Base-by-base conservation (phyloP, 2,797 vertebrate species). In the Coreius guichenoti region DNA sequence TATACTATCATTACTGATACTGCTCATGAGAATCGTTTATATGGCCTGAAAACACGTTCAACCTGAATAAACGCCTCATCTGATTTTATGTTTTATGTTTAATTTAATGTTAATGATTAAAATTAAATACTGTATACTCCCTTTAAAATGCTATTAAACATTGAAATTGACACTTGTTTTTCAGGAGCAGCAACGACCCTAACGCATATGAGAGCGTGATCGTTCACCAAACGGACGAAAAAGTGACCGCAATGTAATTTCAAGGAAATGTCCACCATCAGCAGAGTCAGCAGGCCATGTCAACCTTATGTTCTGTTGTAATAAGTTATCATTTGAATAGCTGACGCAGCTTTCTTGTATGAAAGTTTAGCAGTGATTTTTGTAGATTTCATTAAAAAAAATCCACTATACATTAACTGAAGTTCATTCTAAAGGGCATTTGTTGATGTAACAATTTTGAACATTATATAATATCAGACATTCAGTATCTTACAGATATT, bases 221-320 rank as follows among this genome's bases (percentile, higher is more conserved):
- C 33, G 4, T 81, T 0, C 74, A 93, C 9, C 43, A 17, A 23
- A 3, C 45, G 0, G 90, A 91, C 0, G 92, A 89, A 2, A 94
- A 81, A 43, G 83, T 92, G 4, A 95, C 94, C 0, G 4, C 31
- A 89, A 93, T 95, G 94, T 95, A 93, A 95, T 73, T 73, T 0
- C 17, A 51, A 61, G 70, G 65, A 49, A 45, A 79, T 19, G 23
- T 78, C 65, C 31, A 13, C 9, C 31, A 11, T 63, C 31, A 19
- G 26, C 23, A 7, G n/a, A 31, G 4, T 58, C 83, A 43, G 61
- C 72, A 29, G 16, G 14, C 29, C 23, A 49, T 36, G 33, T 51
- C 39, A 54, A 76, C 6, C 70, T 33, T 51, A 33, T 36, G 26
- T 75, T 36, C 73, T 51, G 29, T 33, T 83, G 82, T 67, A 68